A percentile compares a stretch with the other conserved stretches of the same genome.
Evolutionary conservation across 2,113 vertebrate species (phyloP).

Genomic region (Gobio gobio): DNA sequence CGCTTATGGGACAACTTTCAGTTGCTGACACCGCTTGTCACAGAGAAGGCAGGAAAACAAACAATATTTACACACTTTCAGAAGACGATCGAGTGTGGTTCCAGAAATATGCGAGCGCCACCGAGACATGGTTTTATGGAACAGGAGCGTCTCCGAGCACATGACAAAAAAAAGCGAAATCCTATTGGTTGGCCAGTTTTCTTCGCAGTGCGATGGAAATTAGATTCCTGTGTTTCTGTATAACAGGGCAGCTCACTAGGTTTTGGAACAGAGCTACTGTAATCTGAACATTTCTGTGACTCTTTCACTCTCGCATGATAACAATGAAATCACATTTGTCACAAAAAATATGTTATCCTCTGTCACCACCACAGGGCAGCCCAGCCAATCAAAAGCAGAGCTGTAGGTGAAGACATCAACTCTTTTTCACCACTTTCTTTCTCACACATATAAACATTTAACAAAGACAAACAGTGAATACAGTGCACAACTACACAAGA

Average conservation of each 20-base stretch:
- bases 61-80: too few relatives aligned
- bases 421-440: background rate
- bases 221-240: background rate
- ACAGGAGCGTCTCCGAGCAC: too few relatives aligned
- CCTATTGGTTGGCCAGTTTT: too few relatives aligned
- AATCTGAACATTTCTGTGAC: background rate
- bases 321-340: background rate
- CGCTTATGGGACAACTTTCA: too few relatives aligned
- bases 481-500: conserved; percentile 21
- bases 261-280: background rate
- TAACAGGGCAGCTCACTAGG: background rate
- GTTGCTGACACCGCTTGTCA: too few relatives aligned
- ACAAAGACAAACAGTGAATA: conserved; percentile 23
- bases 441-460: conserved; percentile 31
- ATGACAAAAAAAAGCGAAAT: too few relatives aligned
- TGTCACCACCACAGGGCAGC: conserved; percentile 50
- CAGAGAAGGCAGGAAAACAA: too few relatives aligned
- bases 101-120: too few relatives aligned
- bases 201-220: too few relatives aligned
- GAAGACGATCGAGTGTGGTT: too few relatives aligned
- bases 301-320: background rate
- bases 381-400: conserved; percentile 54
- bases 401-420: background rate
- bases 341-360: background rate
- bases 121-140: too few relatives aligned